These are phyloP conservation scores for Hypotaenidia philippensis DNA, from an alignment of 2,797 vertebrate genomes.

Conservation along the genomic window DNA sequence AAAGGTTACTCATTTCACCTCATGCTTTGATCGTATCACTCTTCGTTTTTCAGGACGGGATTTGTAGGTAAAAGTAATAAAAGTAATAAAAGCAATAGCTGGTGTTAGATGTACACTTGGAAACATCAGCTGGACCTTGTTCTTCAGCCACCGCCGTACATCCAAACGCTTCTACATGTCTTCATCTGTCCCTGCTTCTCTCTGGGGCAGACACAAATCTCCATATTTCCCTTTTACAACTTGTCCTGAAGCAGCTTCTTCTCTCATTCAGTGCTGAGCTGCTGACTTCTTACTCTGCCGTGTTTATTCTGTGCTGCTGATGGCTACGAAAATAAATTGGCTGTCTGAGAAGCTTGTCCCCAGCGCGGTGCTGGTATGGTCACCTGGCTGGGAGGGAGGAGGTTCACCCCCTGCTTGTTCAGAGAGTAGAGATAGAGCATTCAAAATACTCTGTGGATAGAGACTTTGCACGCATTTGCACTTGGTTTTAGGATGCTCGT, in stretches of 20 bases:
- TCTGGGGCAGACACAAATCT: neutral
- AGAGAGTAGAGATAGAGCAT: no score
- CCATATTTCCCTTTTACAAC: neutral
- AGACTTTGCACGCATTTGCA: neutral
- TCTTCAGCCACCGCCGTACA: rapidly evolving
- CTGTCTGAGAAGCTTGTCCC: neutral
- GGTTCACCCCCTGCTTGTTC: neutral
- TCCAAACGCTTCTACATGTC: rapidly evolving
- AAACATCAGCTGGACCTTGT: neutral
- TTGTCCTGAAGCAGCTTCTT: neutral
- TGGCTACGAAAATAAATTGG: neutral
- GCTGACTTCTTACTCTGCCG: neutral
- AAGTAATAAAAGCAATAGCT: neutral
- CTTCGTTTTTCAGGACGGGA: neutral
- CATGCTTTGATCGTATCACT: neutral
- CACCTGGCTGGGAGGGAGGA: neutral
- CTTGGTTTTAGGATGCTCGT: neutral
- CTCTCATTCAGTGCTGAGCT: neutral
- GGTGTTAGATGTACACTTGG: neutral
- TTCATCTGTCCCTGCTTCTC: neutral
- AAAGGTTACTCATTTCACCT: neutral
- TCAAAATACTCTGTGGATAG: neutral
- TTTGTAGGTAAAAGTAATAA: neutral
- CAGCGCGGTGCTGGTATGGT: rapidly evolving
- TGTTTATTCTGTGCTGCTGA: neutral